phyloP scores from a whole-genome alignment of 2,888 invertebrate genomes.

The Dendrolimus pini region DNA sequence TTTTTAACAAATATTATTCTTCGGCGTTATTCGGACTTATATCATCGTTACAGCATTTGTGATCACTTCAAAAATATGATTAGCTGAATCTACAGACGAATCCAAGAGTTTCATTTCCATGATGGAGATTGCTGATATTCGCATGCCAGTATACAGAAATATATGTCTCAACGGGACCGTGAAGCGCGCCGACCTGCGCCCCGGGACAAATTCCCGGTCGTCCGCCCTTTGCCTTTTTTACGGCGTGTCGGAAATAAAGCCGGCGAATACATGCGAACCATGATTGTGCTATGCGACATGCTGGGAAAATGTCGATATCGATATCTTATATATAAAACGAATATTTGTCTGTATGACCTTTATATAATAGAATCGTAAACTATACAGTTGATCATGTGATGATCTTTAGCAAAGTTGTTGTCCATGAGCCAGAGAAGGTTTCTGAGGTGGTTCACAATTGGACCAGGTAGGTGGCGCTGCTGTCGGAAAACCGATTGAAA shows the following conservation, averaged over 20 bases:
- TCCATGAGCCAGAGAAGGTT: too few relatives aligned
- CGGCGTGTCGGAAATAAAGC: slow-evolving; percentile 53
- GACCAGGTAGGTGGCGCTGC: too few relatives aligned
- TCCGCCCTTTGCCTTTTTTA: slow-evolving; percentile 42
- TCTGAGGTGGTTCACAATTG: too few relatives aligned
- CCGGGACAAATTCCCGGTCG: slow-evolving; percentile 32
- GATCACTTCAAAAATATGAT: too few relatives aligned
- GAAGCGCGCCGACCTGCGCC: neutral
- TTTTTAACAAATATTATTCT: too few relatives aligned
- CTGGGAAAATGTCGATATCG: slow-evolving; percentile 4
- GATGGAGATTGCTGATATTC: neutral
- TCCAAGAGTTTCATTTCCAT: neutral
- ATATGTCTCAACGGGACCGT: neutral
- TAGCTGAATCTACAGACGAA: neutral
- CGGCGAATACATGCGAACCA: slow-evolving; percentile 35
- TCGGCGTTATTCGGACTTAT: too few relatives aligned
- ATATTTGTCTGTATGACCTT: too few relatives aligned
- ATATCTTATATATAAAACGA: neutral
- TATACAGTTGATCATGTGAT: too few relatives aligned
- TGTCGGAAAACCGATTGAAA: too few relatives aligned
- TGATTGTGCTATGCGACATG: slow-evolving; percentile 16
- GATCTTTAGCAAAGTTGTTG: too few relatives aligned
- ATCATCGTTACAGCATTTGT: too few relatives aligned
- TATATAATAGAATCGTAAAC: too few relatives aligned
- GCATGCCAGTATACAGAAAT: neutral